Percentiles rank a stretch among this genome's conserved stretches.
These are phyloP conservation scores for Spodoptera exigua DNA, from an alignment of 2,888 invertebrate genomes.

Conservation along the genomic window DNA sequence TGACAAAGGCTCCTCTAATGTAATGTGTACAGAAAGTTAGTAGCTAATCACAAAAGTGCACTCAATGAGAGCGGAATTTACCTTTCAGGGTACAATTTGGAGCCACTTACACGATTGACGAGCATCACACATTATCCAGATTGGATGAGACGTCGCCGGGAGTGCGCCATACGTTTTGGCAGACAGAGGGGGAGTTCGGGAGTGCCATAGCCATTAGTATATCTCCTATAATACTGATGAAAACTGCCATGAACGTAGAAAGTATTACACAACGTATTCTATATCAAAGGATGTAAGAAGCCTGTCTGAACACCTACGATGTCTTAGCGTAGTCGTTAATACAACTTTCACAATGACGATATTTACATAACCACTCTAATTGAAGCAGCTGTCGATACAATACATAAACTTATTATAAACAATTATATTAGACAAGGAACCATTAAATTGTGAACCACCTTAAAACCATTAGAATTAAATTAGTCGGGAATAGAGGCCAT, in stretches of 20 bases:
- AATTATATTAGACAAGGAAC: constrained; percentile 34
- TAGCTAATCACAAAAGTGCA: constrained; percentile 53
- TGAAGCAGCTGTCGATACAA: constrained; percentile 47
- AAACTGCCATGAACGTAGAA: constrained; percentile 28
- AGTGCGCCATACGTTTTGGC: constrained; percentile 37
- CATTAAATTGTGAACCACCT: constrained; percentile 42
- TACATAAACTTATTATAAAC: constrained; percentile 28
- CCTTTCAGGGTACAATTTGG: constrained; percentile 45
- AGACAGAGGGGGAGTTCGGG: constrained; percentile 52
- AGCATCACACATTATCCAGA: constrained; percentile 57
- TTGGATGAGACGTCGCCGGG: constrained; percentile 49
- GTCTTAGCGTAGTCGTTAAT: constrained; percentile 20
- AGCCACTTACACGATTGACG: constrained; percentile 52
- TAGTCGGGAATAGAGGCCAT: constrained; percentile 51
- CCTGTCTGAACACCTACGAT: constrained; percentile 23
- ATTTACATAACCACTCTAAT: constrained; percentile 51
- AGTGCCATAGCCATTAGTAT: constrained; percentile 35
- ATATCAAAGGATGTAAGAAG: constrained; percentile 20
- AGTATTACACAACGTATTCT: constrained; percentile 6
- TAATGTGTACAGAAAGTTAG: constrained; percentile 12
- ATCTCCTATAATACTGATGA: constrained; percentile 41
- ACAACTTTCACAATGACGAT: constrained; percentile 44
- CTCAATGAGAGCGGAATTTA: constrained; percentile 37
- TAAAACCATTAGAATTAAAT: constrained; percentile 53
- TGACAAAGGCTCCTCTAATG: background rate